Evolutionary conservation across 2,888 invertebrate species (phyloP), one percentile per base, ranked within the genome.

Genomic region (Netelia fuscicornis): DNA sequence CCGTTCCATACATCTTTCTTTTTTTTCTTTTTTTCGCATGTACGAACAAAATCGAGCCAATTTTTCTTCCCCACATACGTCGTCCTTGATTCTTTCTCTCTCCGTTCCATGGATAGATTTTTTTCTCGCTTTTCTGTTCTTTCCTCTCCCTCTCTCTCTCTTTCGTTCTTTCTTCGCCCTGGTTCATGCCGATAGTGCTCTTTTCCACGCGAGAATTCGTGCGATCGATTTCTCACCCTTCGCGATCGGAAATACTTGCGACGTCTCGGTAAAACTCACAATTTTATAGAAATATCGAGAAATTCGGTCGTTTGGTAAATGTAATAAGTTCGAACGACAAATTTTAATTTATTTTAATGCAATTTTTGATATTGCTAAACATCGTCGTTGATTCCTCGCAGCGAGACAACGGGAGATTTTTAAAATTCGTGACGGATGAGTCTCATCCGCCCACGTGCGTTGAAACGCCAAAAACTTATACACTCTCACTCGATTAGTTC

Each of bases 1-100:
- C 81, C 87, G 89, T 90, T 91, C 88, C 89, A 89, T 72, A 65
- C 65, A 72, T 72, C 65, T 88, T 88, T 65, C 89, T 89, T 88
- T 30, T 30, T 30, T 30, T 25, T 25, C 2, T 88, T 89, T 81
- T 77, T 81, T 81, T 72, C 67, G 71, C 80, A 48, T 48, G 37
- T 60, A 76, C 70, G 17, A 60, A 65, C 80, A 3, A 88, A 90
- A 90, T 89, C 89, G 87, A 86, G 86, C 86, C 84, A 89, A 87
- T 86, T 85, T 83, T 83, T 65, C 79, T 17, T 67, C 64, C 56
- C 54, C 72, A 56, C 68, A 81, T 30, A 25, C 67, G 5, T 65
- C 67, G 25, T 68, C 44, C 74, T 72, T 56, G 54, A 71, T 54
- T 44, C 78, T 42, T 25, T 30, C 23, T 70, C 74, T 11, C 54